These are phyloP conservation scores for Microtus oregoni DNA, from an alignment of 2,113 vertebrate species.

Conservation along the genomic window DNA sequence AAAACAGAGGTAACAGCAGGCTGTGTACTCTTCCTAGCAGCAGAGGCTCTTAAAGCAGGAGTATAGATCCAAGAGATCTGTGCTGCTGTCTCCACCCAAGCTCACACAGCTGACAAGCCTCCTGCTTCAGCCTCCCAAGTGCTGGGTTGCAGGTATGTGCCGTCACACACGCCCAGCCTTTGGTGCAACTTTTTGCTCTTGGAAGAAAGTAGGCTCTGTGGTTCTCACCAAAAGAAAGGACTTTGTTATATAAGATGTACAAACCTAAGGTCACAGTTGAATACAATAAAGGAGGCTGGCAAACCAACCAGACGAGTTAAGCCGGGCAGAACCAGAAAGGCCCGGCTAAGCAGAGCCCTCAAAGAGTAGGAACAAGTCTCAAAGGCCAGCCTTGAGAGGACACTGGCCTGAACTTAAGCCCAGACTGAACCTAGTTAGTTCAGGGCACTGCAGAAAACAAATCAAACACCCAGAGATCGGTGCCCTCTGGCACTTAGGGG, in stretches of 20 bases:
- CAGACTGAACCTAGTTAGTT: neutral
- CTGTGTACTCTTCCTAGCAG: neutral
- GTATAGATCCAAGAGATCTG: neutral
- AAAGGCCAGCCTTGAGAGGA: neutral
- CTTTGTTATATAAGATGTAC: neutral
- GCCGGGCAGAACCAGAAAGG: neutral
- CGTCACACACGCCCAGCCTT: neutral
- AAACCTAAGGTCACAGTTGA: neutral
- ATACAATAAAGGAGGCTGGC: neutral
- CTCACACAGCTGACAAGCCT: neutral
- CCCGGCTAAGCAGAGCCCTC: neutral
- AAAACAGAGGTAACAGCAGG: neutral
- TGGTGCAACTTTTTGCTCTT: neutral
- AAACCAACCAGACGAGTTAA: neutral
- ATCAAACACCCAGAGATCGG: neutral
- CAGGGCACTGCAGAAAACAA: neutral
- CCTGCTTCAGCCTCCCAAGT: neutral
- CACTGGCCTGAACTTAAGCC: neutral
- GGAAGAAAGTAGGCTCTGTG: neutral
- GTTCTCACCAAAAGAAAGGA: neutral
- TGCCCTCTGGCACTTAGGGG: neutral
- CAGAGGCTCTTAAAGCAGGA: neutral
- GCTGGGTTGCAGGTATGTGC: neutral
- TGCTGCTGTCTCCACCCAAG: neutral
- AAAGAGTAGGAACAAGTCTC: neutral